Conservation (phyloP, 1,140 invertebrate species). For the Drosophila jambulina region DNA sequence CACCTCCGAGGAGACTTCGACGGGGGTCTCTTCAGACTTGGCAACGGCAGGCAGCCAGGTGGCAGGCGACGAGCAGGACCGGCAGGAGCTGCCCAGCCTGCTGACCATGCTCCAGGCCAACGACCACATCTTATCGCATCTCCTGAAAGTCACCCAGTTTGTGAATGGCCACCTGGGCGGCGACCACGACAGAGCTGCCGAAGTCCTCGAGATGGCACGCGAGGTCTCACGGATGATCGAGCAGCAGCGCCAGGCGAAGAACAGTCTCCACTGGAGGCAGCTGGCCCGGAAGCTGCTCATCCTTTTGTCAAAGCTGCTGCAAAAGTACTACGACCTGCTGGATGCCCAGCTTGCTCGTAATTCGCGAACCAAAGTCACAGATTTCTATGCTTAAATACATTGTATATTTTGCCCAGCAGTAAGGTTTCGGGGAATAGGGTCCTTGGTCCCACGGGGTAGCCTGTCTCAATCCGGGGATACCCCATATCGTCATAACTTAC, state of each 20-base stretch:
- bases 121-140: background rate
- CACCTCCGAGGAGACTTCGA: background rate
- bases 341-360: background rate
- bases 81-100: too few species aligned
- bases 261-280: background rate
- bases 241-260: background rate
- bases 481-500: background rate
- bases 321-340: background rate
- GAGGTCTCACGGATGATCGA: background rate
- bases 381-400: background rate
- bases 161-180: background rate
- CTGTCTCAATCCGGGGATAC: background rate
- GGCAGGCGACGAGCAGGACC: background rate
- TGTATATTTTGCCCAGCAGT: background rate
- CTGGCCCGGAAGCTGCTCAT: background rate
- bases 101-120: background rate
- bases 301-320: background rate
- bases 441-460: background rate
- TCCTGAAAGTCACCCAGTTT: background rate
- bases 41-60: background rate
- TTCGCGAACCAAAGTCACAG: background rate
- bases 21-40: background rate
- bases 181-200: background rate
- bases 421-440: background rate
- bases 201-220: background rate